These are phyloP conservation scores for Tanytarsus gracilentus DNA, from an alignment of 2,888 invertebrate genomes.

Conservation along the genomic window DNA sequence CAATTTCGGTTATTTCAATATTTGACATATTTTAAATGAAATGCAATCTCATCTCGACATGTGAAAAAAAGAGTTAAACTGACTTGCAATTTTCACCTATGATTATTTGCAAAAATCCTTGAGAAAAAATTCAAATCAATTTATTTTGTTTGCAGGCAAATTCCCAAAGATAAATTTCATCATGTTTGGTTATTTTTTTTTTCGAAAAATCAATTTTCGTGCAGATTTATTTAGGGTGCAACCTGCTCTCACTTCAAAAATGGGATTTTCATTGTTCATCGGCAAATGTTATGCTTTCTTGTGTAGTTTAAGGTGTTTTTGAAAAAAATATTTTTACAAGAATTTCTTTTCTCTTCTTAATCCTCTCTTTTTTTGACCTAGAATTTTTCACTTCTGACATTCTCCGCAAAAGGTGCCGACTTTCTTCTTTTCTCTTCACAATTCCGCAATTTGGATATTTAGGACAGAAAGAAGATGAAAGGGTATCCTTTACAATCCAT, in stretches of 20 bases:
- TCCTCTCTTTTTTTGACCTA: conserved; percentile 21
- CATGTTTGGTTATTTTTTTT: too few relatives aligned
- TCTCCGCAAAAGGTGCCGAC: background rate
- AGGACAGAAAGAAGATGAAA: background rate
- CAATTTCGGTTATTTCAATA: background rate
- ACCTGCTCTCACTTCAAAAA: background rate
- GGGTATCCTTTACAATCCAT: conserved; percentile 25
- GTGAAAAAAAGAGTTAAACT: background rate
- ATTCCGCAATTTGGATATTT: conserved; percentile 10
- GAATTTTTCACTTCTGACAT: background rate
- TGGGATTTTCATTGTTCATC: background rate
- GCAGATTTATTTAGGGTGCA: background rate
- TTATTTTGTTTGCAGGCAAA: too few relatives aligned
- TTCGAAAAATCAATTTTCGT: background rate
- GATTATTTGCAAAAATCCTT: too few relatives aligned
- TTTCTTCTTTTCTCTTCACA: conserved; percentile 11
- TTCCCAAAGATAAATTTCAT: too few relatives aligned
- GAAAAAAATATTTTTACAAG: conserved; percentile 18
- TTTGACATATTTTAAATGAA: background rate
- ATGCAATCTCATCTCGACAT: background rate
- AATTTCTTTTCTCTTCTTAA: background rate
- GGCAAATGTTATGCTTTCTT: conserved; percentile 22
- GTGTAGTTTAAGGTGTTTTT: too few relatives aligned
- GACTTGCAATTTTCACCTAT: background rate
- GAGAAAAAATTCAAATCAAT: too few relatives aligned